Conservation (phyloP, 2,888 invertebrate species). For the Lasioglossum malachurum region DNA sequence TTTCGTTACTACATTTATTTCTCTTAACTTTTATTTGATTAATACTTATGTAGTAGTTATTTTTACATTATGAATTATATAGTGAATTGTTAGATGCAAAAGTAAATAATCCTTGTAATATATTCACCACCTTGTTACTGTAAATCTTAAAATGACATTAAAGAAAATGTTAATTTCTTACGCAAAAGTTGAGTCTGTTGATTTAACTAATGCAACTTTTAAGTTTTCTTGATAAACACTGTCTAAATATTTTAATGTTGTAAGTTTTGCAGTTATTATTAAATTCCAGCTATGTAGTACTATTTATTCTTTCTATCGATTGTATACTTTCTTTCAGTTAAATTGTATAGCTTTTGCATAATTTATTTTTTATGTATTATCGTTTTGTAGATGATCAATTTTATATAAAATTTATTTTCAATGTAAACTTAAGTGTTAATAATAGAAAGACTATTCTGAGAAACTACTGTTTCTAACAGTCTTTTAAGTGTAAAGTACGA, state of each 20-base stretch:
- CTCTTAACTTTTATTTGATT: constrained; percentile 40
- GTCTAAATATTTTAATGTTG: not conserved
- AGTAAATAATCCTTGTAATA: constrained; percentile 47
- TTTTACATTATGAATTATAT: constrained; percentile 50
- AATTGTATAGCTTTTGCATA: constrained; percentile 2
- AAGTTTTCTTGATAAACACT: constrained; percentile 29
- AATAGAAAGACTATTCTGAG: not conserved
- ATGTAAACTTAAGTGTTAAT: not conserved
- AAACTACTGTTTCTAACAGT: constrained; percentile 5
- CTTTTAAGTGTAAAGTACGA: constrained; percentile 12
- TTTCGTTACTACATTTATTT: constrained; percentile 42
- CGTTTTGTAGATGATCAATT: not conserved
- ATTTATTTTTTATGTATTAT: not conserved
- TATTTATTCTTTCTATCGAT: not conserved
- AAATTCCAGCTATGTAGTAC: not conserved
- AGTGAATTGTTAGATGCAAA: constrained; percentile 36
- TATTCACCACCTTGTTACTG: constrained; percentile 52
- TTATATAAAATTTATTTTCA: not conserved
- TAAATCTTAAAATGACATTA: constrained; percentile 53
- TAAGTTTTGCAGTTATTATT: not conserved
- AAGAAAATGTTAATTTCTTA: constrained; percentile 55
- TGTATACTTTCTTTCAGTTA: not conserved
- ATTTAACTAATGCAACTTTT: constrained; percentile 36
- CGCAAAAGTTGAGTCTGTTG: constrained; percentile 45
- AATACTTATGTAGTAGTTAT: constrained; percentile 38